Base-by-base conservation (phyloP, 2,888 invertebrate species). In the Agrotis segetum region DNA sequence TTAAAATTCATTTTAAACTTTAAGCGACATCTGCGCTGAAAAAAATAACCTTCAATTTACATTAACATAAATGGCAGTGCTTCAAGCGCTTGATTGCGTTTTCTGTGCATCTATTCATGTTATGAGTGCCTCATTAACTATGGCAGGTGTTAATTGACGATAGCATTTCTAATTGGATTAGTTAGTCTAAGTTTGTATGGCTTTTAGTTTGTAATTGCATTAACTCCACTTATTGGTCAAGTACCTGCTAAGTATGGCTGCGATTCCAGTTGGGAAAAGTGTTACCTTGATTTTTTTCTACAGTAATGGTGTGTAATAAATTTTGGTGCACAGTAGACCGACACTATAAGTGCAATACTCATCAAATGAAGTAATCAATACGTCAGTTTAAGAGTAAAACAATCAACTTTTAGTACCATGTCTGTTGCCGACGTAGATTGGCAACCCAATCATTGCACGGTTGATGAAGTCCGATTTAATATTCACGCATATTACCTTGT, bases 1-100 rank as follows among this genome's bases (percentile, higher is more conserved):
- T 81, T 14, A 83, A 83, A 82, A 66, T 67, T 83, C 77, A 81
- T 81, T 83, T 77, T 63, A 52, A 68, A 73, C 55, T 59, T 65
- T 55, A 67, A 67, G 71, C 58, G 74, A 58, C 70, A 82, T 81
- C 81, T 83, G 77, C 46, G 65, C 59, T 52, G 69, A 58, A 82
- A 83, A 83, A 81, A 60, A 71, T 53, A 16, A 16, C 55, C 55
- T 59, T 46, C 60, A 71, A 68, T 81, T 67, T 79, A 60, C 68
- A 68, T 82, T 65, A 65, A 62, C 49, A 55, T 72, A 72, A 71
- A 77, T 71, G 11, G 46, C 5, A 50, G 53, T 46, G 50, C 65
- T 65, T 62, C 13, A 50, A 50, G 44, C 65, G 58, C 61, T 67
- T 67, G 47, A 53, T 49, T 16, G n/a, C 1, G 17, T 50, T 52